phyloP scores from a whole-genome alignment of 2,797 vertebrate genomes.

The Choloepus didactylus region DNA sequence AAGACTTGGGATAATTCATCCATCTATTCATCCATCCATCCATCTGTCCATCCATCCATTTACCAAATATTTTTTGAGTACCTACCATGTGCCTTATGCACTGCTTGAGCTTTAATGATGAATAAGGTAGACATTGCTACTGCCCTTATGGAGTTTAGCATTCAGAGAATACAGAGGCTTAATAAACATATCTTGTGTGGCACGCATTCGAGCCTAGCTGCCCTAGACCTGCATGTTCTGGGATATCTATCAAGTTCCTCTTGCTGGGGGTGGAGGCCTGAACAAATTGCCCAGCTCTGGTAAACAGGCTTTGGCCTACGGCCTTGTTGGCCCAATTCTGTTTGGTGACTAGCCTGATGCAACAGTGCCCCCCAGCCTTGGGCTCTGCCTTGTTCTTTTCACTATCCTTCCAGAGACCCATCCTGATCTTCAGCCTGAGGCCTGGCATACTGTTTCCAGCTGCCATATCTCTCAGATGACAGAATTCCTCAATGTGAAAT shows the following conservation, averaged over 20 bases:
- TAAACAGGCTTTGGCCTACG: neutral
- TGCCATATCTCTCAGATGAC: neutral
- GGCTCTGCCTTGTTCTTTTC: neutral
- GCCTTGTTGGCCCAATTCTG: neutral
- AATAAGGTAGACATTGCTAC: neutral
- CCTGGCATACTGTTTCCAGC: neutral
- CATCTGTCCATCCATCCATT: neutral
- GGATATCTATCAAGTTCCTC: neutral
- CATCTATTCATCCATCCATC: neutral
- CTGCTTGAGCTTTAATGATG: neutral
- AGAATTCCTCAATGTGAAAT: neutral
- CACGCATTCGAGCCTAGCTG: neutral
- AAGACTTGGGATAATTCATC: neutral
- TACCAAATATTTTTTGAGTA: neutral
- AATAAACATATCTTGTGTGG: neutral
- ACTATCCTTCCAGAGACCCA: neutral
- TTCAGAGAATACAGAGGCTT: neutral
- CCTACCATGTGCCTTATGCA: too few relatives aligned
- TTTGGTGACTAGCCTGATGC: neutral
- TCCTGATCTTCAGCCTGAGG: neutral
- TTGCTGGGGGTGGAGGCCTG: neutral
- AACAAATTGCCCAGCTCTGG: neutral
- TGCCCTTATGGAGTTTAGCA: neutral
- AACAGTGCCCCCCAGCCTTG: neutral
- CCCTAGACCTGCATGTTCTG: neutral